These are phyloP conservation scores for Hydrocynus forskahlii DNA, from an alignment of 2,797 vertebrate species.

Conservation along the genomic window DNA sequence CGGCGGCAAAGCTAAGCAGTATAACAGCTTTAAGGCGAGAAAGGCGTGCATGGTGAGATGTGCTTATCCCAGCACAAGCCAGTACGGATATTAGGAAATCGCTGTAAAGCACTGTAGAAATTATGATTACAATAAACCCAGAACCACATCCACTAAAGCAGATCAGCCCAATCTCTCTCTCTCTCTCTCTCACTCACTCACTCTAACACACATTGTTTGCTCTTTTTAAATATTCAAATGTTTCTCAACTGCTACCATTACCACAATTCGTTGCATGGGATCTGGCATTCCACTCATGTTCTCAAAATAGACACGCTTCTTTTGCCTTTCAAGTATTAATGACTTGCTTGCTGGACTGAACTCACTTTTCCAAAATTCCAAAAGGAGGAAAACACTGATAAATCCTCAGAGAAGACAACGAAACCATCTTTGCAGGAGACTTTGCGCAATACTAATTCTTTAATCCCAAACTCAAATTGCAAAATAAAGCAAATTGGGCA, in stretches of 20 bases:
- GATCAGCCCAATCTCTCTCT: conserved; percentile 46
- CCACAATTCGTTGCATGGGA: conserved; percentile 40
- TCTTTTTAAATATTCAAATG: conserved; percentile 48
- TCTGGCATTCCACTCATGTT: conserved; percentile 50
- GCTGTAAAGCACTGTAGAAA: conserved; percentile 81
- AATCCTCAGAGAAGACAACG: conserved; percentile 49
- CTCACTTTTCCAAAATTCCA: conserved; percentile 52
- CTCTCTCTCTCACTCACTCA: conserved; percentile 18
- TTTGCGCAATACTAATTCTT: conserved; percentile 35
- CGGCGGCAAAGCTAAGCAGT: conserved; percentile 73
- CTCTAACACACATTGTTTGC: conserved; percentile 23
- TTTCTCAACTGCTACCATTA: conserved; percentile 37
- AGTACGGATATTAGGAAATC: conserved; percentile 85
- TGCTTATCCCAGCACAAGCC: conserved; percentile 79
- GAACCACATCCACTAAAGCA: conserved; percentile 70
- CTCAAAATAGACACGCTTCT: conserved; percentile 51
- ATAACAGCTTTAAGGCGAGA: conserved; percentile 80
- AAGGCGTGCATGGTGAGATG: conserved; percentile 76
- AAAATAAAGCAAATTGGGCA: conserved; percentile 33
- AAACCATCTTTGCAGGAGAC: conserved; percentile 32
- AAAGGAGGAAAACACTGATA: conserved; percentile 51
- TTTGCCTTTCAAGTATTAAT: conserved; percentile 55
- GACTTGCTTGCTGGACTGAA: conserved; percentile 52
- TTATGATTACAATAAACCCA: conserved; percentile 80
- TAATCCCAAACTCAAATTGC: conserved; percentile 39